Base-by-base conservation (phyloP, 2,113 vertebrate genomes). In the Scopus umbretta region DNA sequence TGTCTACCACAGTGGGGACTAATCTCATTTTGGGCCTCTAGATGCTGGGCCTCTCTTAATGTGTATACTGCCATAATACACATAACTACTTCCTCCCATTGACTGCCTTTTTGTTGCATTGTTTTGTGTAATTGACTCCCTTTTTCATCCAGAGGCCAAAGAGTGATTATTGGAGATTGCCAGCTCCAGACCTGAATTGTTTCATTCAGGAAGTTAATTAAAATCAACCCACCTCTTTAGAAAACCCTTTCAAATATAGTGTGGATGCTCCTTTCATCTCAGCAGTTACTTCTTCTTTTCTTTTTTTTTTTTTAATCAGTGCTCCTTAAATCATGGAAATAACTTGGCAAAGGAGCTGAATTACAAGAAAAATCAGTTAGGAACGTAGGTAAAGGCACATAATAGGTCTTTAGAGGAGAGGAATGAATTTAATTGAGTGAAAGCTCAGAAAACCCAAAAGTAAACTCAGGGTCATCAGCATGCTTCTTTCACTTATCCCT, bases 151-250 rank as follows among this genome's bases (percentile, higher is more conserved):
- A 95, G 91, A 95, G 91, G 89, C 92, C 94, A 96, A 91, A 88
- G 88, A 94, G 76, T 92, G 97, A 94, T 97, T 94, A 97, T 96
- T 97, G 94, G 84, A 95, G 97, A 96, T 85, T 95, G 84, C 89
- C 91, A 95, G 89, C 81, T 95, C 86, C 84, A 97, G 94, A 94
- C 42, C 74, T 83, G 96, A 96, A 97, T 97, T 97, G 94, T 97
- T 97, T 97, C 70, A 95, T 96, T 97, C 94, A 96, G 96, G 89
- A 96, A 96, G 91, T 97, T 96, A 97, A 97, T 96, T 97, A 97
- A 96, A 97, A 95, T 92, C 86, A 96, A 94, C 87, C 81, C 71
- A 94, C 94, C 92, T 95, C 94, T 94, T 97, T 92, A 97, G 91
- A 96, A 94, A 97, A 94, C 45, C 86, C 92, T 95, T 91, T 94